Evolutionary conservation across 2,888 invertebrate genomes (phyloP).

Genomic region (Caenorhabditis sulstoni): DNA sequence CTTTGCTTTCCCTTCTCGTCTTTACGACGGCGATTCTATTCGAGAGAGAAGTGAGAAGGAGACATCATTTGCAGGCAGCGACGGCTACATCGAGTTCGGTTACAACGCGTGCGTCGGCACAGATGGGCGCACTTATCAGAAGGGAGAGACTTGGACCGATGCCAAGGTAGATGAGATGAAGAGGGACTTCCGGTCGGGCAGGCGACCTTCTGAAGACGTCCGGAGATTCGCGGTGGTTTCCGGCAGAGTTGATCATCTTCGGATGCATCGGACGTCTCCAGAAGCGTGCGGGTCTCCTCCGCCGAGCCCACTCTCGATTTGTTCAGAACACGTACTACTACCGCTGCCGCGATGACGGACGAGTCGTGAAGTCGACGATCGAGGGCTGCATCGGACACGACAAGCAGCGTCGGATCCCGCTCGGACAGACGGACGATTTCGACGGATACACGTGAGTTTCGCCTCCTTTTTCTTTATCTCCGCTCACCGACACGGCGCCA

Average conservation of each 20-base stretch:
- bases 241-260: too few species aligned
- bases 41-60: background rate
- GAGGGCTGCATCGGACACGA: conserved; percentile 74
- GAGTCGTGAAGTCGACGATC: conserved; percentile 68
- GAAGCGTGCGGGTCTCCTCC: too few species aligned
- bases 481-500: conserved; percentile 40
- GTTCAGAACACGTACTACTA: conserved; percentile 74
- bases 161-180: conserved; percentile 66
- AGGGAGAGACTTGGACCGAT: conserved; percentile 75
- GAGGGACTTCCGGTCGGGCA: conserved; percentile 4
- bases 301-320: too few species aligned
- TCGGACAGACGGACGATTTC: conserved; percentile 73
- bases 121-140: conserved; percentile 59
- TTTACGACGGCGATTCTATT: conserved; percentile 5
- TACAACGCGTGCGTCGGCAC: conserved; percentile 70
- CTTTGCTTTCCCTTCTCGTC: conserved; percentile 6
- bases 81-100: conserved; percentile 71
- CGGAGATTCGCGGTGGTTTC: conserved; percentile 18
- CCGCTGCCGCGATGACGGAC: conserved; percentile 70
- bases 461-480: too few species aligned
- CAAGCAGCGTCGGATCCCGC: conserved; percentile 64
- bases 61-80: conserved; percentile 44
- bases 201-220: background rate
- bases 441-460: conserved; percentile 71
- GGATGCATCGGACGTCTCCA: too few species aligned